phyloP scores from a whole-genome alignment of 2,113 vertebrate species.

The Poeciliopsis occidentalis region DNA sequence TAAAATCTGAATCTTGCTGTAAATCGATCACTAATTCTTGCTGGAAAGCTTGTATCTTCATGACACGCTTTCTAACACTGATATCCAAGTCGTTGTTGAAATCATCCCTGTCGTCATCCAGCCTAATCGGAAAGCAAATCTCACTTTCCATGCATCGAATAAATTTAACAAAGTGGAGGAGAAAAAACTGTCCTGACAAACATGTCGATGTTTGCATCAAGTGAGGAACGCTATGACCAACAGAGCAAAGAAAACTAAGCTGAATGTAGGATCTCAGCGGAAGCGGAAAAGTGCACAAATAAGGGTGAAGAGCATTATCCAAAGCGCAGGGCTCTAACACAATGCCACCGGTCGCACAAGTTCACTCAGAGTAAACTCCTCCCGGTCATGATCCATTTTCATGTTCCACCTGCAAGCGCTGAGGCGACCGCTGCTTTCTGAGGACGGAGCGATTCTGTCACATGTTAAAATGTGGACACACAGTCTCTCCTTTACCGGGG shows the following conservation, averaged over 20 bases:
- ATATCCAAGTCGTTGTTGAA: slow-evolving; percentile 76
- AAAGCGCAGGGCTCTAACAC: slow-evolving; percentile 60
- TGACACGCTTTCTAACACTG: slow-evolving; percentile 73
- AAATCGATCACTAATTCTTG: slow-evolving; percentile 91
- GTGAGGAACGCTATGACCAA: slow-evolving; percentile 45
- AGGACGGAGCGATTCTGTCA: slow-evolving; percentile 76
- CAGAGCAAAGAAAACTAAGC: slow-evolving; percentile 7
- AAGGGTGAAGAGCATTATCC: slow-evolving; percentile 70
- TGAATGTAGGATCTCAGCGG: slow-evolving; percentile 27
- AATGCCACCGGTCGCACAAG: slow-evolving; percentile 49
- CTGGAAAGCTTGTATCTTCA: slow-evolving; percentile 89
- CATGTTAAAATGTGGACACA: slow-evolving; percentile 76
- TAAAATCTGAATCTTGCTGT: slow-evolving; percentile 87
- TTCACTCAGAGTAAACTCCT: slow-evolving; percentile 76
- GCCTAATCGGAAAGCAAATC: slow-evolving; percentile 84
- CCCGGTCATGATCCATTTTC: slow-evolving; percentile 75
- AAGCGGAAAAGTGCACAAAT: slow-evolving; percentile 32
- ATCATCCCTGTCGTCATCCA: slow-evolving; percentile 83
- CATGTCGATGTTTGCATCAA: slow-evolving; percentile 76
- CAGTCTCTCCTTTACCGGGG: slow-evolving; percentile 64
- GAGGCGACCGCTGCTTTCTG: slow-evolving; percentile 62
- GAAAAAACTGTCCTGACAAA: slow-evolving; percentile 70
- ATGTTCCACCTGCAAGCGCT: slow-evolving; percentile 77
- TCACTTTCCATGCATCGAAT: slow-evolving; percentile 80
- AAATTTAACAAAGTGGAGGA: slow-evolving; percentile 68